Base-by-base conservation (phyloP, 2,113 vertebrate species). In the Ascaphus truei region DNA sequence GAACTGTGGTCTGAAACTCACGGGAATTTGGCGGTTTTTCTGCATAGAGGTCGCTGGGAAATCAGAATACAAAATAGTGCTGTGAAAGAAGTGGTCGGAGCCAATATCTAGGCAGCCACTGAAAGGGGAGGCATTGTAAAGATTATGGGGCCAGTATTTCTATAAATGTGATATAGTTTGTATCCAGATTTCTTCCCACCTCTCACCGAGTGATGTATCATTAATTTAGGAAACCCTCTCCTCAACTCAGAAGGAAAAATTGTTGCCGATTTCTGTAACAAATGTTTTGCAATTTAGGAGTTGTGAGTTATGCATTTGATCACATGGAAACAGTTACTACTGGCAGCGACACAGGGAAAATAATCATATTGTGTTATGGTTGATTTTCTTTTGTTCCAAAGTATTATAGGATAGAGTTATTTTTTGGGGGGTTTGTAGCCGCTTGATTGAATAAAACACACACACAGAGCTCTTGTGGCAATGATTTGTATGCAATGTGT, bases 281-380 rank as follows among this genome's bases (percentile, higher is more conserved):
- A 80, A 68, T 23, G 33, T 25, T 15, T 3, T 0, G 1, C 16
- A 64, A 52, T 79, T 65, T 26, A 67, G 45, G 29, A 69, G 73
- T 64, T 36, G 53, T 22, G 8, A 6, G 26, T 62, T 74, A 68
- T 67, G 41, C 56, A 0, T 68, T 78, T 75, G 56, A 56, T 76
- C 72, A 77, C 68, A 43, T 76, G 79, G 71, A 65, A 75, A 71
- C 31, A 31, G 73, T 80, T 83, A 73, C 53, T 57, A 5, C 55
- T 78, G 81, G 66, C 66, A 73, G 50, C 20, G 37, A 3, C 48
- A 74, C 66, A 72, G 34, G 59, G 74, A 1, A 80, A 51, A 43
- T 41, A 41, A 57, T 34, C 20, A 20, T 7, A 65, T 53, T 65
- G 62, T 55, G 48, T 37, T 65, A 53, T 65, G 50, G 48, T 65